Percentiles rank a stretch among this genome's conserved stretches.
These are phyloP conservation scores for Drosophila santomea DNA, from an alignment of 1,140 invertebrate genomes.

Conservation along the genomic window DNA sequence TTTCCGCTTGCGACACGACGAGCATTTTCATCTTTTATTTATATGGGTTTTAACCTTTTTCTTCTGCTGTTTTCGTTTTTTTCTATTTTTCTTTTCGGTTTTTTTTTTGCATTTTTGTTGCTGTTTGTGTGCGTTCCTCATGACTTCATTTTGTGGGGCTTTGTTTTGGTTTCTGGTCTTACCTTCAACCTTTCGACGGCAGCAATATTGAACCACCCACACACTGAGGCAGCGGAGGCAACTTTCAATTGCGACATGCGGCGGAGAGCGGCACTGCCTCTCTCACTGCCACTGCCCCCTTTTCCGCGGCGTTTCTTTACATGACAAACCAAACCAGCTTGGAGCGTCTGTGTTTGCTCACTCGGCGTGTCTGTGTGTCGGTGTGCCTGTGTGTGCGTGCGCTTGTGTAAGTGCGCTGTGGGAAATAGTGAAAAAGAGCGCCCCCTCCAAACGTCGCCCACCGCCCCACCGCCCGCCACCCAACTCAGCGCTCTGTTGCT, in stretches of 20 bases:
- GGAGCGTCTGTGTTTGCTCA: constrained; percentile 60
- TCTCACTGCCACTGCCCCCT: constrained; percentile 24
- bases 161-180: constrained; percentile 70
- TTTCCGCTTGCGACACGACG: constrained; percentile 71
- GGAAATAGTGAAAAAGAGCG: constrained; percentile 80
- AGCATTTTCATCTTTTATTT: constrained; percentile 69
- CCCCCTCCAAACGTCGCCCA: not conserved
- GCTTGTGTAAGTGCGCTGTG: constrained; percentile 49
- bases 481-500: constrained; percentile 74
- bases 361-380: constrained; percentile 11
- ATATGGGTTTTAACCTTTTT: constrained; percentile 71
- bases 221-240: constrained; percentile 56
- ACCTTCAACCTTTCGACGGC: constrained; percentile 71
- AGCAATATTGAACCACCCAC: constrained; percentile 20
- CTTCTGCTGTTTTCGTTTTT: not conserved
- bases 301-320: constrained; percentile 44
- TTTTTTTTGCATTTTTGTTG: not conserved
- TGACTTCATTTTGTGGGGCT: constrained; percentile 64
- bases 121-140: constrained; percentile 43
- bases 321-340: constrained; percentile 73
- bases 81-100: not conserved
- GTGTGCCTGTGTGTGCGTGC: constrained; percentile 16
- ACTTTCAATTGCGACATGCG: constrained; percentile 80
- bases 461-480: constrained; percentile 26
- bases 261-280: constrained; percentile 50